A percentile compares a stretch with the other conserved stretches of the same genome.
Evolutionary conservation across 2,888 invertebrate genomes (phyloP).

Genomic region (Mythimna impura): DNA sequence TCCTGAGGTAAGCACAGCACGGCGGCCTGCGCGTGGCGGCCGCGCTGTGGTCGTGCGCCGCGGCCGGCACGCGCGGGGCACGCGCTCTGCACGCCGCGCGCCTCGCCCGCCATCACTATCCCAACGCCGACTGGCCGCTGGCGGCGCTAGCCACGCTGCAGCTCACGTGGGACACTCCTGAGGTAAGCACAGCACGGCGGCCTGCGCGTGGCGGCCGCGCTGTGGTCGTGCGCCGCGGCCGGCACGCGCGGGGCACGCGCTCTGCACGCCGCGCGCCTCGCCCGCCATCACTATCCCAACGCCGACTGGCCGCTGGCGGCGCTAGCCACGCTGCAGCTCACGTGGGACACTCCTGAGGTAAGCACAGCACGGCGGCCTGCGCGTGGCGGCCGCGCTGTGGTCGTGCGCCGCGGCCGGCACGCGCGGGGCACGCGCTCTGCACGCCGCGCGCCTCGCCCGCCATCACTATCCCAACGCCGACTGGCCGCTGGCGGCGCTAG

Average conservation of each 20-base stretch:
- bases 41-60: slow-evolving; percentile 94
- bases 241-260: slow-evolving; percentile 93
- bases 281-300: slow-evolving; percentile 97
- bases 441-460: slow-evolving; percentile 95
- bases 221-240: slow-evolving; percentile 94
- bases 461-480: slow-evolving; percentile 97
- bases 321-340: slow-evolving; percentile 95
- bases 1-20: slow-evolving; percentile 40
- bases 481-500: slow-evolving; percentile 95
- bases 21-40: slow-evolving; percentile 92
- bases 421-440: slow-evolving; percentile 92
- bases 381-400: slow-evolving; percentile 94
- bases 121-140: slow-evolving; percentile 95
- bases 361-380: not conserved
- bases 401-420: slow-evolving; percentile 94
- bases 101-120: slow-evolving; percentile 97
- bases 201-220: slow-evolving; percentile 93
- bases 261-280: slow-evolving; percentile 94
- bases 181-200: slow-evolving; percentile 66
- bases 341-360: slow-evolving; percentile 79
- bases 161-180: slow-evolving; percentile 88
- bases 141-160: slow-evolving; percentile 96
- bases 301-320: slow-evolving; percentile 95
- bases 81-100: slow-evolving; percentile 93
- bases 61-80: slow-evolving; percentile 94